phyloP scores from a whole-genome alignment of 2,888 invertebrate species.

The Tyria jacobaeae region DNA sequence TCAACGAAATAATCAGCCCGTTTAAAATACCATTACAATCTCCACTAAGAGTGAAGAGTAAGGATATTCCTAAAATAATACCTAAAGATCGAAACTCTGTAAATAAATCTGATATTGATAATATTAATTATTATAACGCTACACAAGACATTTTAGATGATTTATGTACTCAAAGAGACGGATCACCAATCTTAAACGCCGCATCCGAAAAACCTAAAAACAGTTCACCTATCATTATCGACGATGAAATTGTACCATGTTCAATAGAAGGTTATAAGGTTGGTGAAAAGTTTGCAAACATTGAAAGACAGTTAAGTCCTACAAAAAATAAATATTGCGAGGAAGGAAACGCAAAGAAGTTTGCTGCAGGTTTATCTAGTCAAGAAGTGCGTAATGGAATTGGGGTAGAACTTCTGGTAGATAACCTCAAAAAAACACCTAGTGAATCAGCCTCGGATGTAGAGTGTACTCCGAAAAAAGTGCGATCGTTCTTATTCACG shows the following conservation, averaged over 20 bases:
- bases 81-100: conserved; percentile 36
- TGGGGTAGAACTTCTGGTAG: conserved; percentile 47
- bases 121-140: conserved; percentile 68
- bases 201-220: conserved; percentile 3
- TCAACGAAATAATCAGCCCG: conserved; percentile 57
- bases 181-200: conserved; percentile 26
- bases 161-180: conserved; percentile 67
- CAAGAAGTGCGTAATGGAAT: conserved; percentile 58
- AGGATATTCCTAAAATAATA: conserved; percentile 49
- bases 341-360: conserved; percentile 51
- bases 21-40: conserved; percentile 74
- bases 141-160: conserved; percentile 77
- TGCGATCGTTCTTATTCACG: conserved; percentile 59
- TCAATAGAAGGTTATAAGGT: conserved; percentile 54
- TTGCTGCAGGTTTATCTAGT: conserved; percentile 53
- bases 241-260: conserved; percentile 54
- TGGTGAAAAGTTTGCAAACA: conserved; percentile 46
- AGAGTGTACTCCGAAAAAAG: conserved; percentile 70
- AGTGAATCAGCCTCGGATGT: conserved; percentile 71
- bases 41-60: conserved; percentile 63
- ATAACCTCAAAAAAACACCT: conserved; percentile 49
- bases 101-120: conserved; percentile 35
- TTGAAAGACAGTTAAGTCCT: conserved; percentile 41
- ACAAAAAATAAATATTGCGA: conserved; percentile 39
- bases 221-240: conserved; percentile 18